phyloP scores from a whole-genome alignment of 1,140 invertebrate species.

The Chionoecetes opilio region DNA sequence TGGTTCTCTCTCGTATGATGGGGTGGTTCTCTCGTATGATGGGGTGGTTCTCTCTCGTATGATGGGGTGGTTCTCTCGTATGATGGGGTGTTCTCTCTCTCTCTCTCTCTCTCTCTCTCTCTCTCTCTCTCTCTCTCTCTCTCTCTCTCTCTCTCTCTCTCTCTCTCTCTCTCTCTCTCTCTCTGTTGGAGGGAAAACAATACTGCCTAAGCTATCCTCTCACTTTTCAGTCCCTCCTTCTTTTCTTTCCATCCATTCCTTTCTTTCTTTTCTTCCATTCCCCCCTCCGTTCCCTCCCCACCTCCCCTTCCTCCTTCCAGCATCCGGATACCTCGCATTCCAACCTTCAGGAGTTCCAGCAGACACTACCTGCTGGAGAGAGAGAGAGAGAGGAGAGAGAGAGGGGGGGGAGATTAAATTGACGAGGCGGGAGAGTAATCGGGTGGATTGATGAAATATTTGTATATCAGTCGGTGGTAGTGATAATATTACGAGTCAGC shows the following conservation, averaged over 20 bases:
- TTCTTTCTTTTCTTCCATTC: slow-evolving; percentile 30
- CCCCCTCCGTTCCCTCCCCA: slow-evolving; percentile 11
- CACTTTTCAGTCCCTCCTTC: slow-evolving; percentile 43
- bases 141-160: slow-evolving; percentile 64
- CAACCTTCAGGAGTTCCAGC: not conserved
- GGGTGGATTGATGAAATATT: too few species aligned
- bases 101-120: not conserved
- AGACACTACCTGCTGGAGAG: not conserved
- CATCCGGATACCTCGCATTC: not conserved
- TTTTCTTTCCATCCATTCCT: slow-evolving; percentile 43
- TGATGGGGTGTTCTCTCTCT: not conserved
- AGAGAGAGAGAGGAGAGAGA: too few species aligned
- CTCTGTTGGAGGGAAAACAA: not conserved
- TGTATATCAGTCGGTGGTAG: too few species aligned
- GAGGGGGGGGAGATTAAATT: too few species aligned
- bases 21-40: too few species aligned
- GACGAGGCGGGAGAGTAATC: too few species aligned
- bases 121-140: slow-evolving; percentile 39
- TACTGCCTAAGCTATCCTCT: not conserved
- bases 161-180: slow-evolving; percentile 67
- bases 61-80: too few species aligned
- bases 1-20: too few species aligned
- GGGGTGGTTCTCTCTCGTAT: too few species aligned
- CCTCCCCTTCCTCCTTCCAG: not conserved
- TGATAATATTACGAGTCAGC: too few species aligned